A percentile compares a stretch with the other conserved stretches of the same genome.
phyloP scores from a whole-genome alignment of 2,888 invertebrate genomes.

The Melikaiella ostensackeni region DNA sequence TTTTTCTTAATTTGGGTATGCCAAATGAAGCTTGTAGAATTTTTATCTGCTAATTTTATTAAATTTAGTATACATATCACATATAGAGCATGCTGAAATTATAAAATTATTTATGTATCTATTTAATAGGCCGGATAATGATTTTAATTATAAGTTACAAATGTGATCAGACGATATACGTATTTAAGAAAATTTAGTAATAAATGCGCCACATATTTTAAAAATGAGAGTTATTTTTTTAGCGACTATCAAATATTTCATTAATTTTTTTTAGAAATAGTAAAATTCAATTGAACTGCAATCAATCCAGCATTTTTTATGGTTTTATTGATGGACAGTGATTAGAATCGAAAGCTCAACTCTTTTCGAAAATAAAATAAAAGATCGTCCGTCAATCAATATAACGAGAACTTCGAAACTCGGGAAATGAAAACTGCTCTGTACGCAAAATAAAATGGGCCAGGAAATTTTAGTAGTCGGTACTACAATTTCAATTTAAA shows the following conservation, averaged over 20 bases:
- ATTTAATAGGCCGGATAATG: neutral
- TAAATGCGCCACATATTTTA: neutral
- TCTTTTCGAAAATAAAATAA: slow-evolving; percentile 14
- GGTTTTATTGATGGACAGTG: slow-evolving; percentile 1
- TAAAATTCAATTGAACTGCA: neutral
- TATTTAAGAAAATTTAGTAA: neutral
- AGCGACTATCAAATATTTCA: neutral
- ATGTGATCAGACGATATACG: neutral
- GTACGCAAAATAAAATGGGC: neutral
- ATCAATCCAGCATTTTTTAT: slow-evolving; percentile 7
- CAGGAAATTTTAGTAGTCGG: neutral
- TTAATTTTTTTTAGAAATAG: neutral
- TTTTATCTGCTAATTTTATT: neutral
- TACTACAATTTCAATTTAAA: neutral
- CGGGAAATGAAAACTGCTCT: neutral
- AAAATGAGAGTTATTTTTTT: neutral
- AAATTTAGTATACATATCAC: neutral
- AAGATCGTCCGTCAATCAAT: slow-evolving; percentile 18
- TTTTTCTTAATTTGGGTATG: neutral
- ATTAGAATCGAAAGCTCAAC: slow-evolving; percentile 16
- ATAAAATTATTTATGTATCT: neutral
- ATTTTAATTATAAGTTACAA: neutral
- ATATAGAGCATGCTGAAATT: neutral
- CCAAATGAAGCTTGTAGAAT: neutral
- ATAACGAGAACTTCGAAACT: slow-evolving; percentile 22